phyloP scores from a whole-genome alignment of 2,888 invertebrate species.

The Morpho achilles region DNA sequence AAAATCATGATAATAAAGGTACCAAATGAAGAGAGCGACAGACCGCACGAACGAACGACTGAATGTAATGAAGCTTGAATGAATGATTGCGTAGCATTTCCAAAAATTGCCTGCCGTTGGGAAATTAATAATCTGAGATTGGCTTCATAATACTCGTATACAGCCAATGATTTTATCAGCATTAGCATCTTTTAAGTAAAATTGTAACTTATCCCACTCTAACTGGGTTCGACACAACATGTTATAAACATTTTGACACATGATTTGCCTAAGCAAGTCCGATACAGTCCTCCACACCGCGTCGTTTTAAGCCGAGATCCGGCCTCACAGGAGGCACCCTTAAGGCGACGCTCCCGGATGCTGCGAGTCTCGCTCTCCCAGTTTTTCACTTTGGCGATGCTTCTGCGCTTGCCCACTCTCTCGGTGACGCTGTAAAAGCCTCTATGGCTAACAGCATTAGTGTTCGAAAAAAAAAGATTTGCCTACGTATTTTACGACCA shows the following conservation, averaged over 20 bases:
- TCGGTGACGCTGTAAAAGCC: not conserved
- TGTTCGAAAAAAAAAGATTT: too few relatives aligned
- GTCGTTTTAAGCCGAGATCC: too few relatives aligned
- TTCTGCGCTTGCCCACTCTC: not conserved
- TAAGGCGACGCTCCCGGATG: too few relatives aligned
- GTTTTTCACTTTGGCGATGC: too few relatives aligned
- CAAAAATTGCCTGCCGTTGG: not conserved
- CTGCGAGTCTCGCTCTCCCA: too few relatives aligned
- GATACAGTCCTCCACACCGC: too few relatives aligned
- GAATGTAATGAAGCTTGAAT: conserved; percentile 60
- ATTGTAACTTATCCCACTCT: not conserved
- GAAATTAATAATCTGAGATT: conserved; percentile 17
- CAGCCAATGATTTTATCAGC: not conserved
- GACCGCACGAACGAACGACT: conserved; percentile 40
- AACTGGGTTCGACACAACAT: too few relatives aligned
- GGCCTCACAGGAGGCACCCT: too few relatives aligned
- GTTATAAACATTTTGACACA: too few relatives aligned
- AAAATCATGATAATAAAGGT: conserved; percentile 45
- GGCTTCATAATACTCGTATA: not conserved
- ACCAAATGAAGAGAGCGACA: conserved; percentile 29
- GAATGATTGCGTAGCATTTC: conserved; percentile 41
- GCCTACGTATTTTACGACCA: too few relatives aligned
- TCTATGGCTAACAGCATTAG: too few relatives aligned
- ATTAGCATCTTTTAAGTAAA: not conserved
- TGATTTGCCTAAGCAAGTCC: too few relatives aligned